A percentile compares a stretch with the other conserved stretches of the same genome.
Evolutionary conservation across 2,797 vertebrate species (phyloP).

Genomic region (Mallotus villosus): DNA sequence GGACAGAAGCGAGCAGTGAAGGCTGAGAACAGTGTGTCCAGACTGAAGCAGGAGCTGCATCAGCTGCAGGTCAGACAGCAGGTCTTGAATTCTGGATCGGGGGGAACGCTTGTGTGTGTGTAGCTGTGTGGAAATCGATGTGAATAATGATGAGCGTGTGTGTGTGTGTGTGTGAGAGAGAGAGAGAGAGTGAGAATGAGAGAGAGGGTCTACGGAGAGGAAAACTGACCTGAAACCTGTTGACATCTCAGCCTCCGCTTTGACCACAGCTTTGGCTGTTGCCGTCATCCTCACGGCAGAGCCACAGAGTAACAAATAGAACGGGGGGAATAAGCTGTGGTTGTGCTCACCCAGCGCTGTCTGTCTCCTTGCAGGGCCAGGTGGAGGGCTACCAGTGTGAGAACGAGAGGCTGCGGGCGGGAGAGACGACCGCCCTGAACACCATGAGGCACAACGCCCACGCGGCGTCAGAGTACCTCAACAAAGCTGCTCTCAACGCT

Average conservation of each 20-base stretch:
- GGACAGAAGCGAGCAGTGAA: slow-evolving; percentile 85
- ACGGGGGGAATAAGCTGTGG: neutral
- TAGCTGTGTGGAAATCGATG: neutral
- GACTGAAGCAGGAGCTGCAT: slow-evolving; percentile 79
- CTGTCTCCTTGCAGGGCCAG: slow-evolving; percentile 64
- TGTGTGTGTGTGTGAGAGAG: too few species aligned
- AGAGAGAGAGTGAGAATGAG: too few species aligned
- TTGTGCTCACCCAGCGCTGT: neutral
- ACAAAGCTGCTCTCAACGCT: slow-evolving; percentile 71
- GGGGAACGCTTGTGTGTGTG: neutral
- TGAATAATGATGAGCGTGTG: too few species aligned
- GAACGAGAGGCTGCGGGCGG: slow-evolving; percentile 69
- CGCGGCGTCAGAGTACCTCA: slow-evolving; percentile 81
- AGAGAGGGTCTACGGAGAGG: too few species aligned
- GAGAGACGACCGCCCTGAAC: slow-evolving; percentile 72
- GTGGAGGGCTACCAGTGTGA: slow-evolving; percentile 68
- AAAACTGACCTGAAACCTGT: too few species aligned
- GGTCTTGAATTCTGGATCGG: neutral
- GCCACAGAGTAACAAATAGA: too few species aligned
- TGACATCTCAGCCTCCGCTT: neutral
- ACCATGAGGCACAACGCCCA: slow-evolving; percentile 81
- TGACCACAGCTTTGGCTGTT: neutral
- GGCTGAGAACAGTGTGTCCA: slow-evolving; percentile 78
- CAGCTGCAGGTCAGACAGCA: slow-evolving; percentile 75
- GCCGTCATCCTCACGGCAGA: too few species aligned